Evolutionary conservation across 2,888 invertebrate genomes (phyloP), one percentile per base, ranked within the genome.

Genomic region (Malthinus flaveolus): DNA sequence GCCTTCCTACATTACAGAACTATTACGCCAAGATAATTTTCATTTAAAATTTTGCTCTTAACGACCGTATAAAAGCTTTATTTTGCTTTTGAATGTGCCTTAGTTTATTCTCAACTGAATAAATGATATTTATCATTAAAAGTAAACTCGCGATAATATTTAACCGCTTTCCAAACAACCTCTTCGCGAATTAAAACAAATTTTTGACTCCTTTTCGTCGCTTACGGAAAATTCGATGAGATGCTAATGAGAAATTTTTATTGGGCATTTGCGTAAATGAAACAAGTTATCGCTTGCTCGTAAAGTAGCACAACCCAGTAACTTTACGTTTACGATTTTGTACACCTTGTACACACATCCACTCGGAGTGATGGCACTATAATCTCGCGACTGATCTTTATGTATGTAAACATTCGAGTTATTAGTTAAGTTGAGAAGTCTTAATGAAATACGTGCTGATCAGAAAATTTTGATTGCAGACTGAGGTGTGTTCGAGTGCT

Each of bases 401-500:
- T 61, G 61, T 50, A 57, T 61, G 61, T 53, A 57, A 57, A 57
- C 59, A 53, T 49, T 51, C 37, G 35, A 53, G 57, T 60, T 64
- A 64, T 64, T 62, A 63, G 62, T 61, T 64, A 64, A 64, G 62
- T 63, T 62, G 56, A 52, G 58, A 64, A 62, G 57, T 57, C 58
- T 64, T 23, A 64, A 64, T 64, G 64, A 64, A 64, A 64, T 64
- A 64, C 64, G 64, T 64, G 64, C 59, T 58, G 63, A 63, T 61
- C 58, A 50, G 59, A 55, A 54, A 54, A 45, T 53, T 61, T 45
- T 61, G 61, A 53, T 87, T 88, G 13, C 86, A 96, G 95, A 88
- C 90, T 71, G 96, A 96, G 80, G 87, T 97, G 66, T 94, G 95
- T 78, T 88, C 93, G 63, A 90, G 91, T 72, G 93, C 95, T 49